Conservation (phyloP, 2,888 invertebrate genomes). For the Hypselothyrea guttata region DNA sequence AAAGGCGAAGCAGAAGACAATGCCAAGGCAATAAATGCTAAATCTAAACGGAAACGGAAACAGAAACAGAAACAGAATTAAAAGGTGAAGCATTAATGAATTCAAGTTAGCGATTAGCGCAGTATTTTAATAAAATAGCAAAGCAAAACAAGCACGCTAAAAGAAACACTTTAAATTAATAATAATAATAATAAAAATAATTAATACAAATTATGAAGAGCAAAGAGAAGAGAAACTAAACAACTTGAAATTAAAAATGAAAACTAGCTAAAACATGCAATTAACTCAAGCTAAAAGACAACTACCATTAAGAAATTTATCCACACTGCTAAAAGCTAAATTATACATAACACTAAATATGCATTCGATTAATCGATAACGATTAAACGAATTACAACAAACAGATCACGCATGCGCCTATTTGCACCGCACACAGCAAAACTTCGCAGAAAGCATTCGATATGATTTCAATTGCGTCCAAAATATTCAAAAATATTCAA, state of each 20-base stretch:
- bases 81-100: not conserved
- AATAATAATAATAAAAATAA: not conserved
- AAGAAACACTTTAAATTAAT: not conserved
- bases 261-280: constrained; percentile 35
- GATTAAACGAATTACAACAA: constrained; percentile 7
- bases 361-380: constrained; percentile 8
- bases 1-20: constrained; percentile 14
- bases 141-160: not conserved
- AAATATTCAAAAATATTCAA: constrained; percentile 8
- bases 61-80: no score
- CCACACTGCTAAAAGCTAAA: constrained; percentile 53
- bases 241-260: no score
- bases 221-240: constrained; percentile 24
- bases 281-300: constrained; percentile 42
- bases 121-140: constrained; percentile 35
- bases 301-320: constrained; percentile 23
- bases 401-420: constrained; percentile 54
- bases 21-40: constrained; percentile 26
- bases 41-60: constrained; percentile 1
- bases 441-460: constrained; percentile 1
- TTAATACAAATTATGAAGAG: constrained; percentile 21
- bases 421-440: constrained; percentile 32
- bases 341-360: constrained; percentile 27
- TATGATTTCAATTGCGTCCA: constrained; percentile 54
- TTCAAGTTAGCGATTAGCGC: constrained; percentile 40